phyloP scores from a whole-genome alignment of 2,888 invertebrate species.

The Hoplodrina ambigua region DNA sequence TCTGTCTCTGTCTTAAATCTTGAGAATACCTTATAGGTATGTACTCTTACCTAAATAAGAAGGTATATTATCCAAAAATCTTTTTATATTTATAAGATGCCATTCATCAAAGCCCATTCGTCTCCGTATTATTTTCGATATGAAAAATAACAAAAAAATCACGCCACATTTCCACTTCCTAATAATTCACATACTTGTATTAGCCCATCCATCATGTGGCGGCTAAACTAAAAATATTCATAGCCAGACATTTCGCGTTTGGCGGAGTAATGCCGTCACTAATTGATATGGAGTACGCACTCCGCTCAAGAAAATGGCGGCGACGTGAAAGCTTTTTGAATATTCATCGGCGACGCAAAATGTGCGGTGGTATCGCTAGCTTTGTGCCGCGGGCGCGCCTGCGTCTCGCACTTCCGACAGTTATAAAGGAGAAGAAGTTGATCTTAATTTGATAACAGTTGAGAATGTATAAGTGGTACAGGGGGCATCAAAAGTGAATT shows the following conservation, averaged over 20 bases:
- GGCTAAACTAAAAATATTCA: constrained; percentile 68
- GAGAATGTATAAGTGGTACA: neutral
- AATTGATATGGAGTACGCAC: constrained; percentile 77
- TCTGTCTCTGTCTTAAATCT: no score
- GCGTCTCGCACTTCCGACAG: constrained; percentile 1
- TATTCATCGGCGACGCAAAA: constrained; percentile 73
- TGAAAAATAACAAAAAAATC: neutral
- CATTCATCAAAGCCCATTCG: neutral
- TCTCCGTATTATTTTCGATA: neutral
- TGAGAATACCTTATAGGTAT: no score
- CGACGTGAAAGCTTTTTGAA: constrained; percentile 72
- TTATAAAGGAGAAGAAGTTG: constrained; percentile 6
- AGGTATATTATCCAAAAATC: neutral
- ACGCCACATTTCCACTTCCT: constrained; percentile 6
- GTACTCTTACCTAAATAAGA: no score
- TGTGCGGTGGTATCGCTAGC: constrained; percentile 57
- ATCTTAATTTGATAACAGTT: constrained; percentile 7
- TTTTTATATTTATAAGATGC: neutral
- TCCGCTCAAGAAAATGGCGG: constrained; percentile 70
- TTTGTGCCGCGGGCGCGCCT: constrained; percentile 25
- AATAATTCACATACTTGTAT: constrained; percentile 37
- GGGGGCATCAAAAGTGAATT: neutral
- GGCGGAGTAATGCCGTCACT: constrained; percentile 68
- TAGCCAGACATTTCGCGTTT: constrained; percentile 62
- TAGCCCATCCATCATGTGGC: constrained; percentile 51